Evolutionary conservation across 2,888 invertebrate species (phyloP).

Genomic region (Hoplodrina ambigua): DNA sequence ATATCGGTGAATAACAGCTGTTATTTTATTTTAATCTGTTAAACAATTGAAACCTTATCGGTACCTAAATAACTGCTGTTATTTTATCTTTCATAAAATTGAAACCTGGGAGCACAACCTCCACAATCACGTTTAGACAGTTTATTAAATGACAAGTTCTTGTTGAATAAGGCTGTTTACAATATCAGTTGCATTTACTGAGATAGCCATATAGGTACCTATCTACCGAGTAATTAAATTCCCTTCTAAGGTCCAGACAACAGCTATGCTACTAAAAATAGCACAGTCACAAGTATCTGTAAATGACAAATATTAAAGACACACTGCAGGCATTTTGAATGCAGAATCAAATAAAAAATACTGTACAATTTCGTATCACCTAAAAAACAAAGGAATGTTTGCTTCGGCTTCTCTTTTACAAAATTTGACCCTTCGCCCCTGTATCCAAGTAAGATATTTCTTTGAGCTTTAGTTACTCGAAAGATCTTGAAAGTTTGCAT

Average conservation of each 20-base stretch:
- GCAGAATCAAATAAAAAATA: no score
- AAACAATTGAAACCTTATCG: background rate
- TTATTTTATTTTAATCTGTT: background rate
- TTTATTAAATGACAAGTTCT: background rate
- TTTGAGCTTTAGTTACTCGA: background rate
- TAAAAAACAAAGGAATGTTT: no score
- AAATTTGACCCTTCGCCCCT: no score
- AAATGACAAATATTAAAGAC: no score
- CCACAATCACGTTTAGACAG: background rate
- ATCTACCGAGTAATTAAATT: background rate
- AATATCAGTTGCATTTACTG: background rate
- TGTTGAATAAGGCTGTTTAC: background rate
- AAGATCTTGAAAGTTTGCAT: conserved; percentile 1
- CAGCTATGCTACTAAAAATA: no score
- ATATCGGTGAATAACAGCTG: background rate
- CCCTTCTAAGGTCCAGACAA: no score
- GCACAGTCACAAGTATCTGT: no score
- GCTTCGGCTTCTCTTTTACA: no score
- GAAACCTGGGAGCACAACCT: background rate
- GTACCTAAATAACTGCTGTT: no score
- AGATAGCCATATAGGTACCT: background rate
- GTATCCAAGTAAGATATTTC: background rate
- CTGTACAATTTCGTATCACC: no score
- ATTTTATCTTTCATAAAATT: background rate
- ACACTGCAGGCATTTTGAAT: no score